Evolutionary conservation across 2,797 vertebrate species (phyloP), one percentile per base, ranked within the genome.

Genomic region (Miopithecus talapoin): DNA sequence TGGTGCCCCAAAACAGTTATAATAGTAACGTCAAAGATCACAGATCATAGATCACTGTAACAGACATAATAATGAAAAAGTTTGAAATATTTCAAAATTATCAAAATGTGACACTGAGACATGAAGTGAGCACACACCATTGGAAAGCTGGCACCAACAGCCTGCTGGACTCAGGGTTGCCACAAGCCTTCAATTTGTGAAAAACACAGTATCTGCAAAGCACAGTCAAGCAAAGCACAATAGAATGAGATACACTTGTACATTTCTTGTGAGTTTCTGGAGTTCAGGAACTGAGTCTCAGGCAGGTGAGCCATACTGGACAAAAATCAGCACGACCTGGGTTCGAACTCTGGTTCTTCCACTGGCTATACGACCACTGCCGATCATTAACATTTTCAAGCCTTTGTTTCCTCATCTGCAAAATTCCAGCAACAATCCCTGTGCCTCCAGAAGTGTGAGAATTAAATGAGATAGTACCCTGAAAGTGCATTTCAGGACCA

Each of bases 321-420:
- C 26, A 81, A 72, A 36, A 89, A 48, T 78, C 53, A 48, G 4
- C 22, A 50, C 1, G 8, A 93, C n/a, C 14, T 0, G 0, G 5
- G 59, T 81, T 91, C 33, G 55, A 79, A 79, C 78, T 78, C 61
- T 22, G 53, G 46, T n/a, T 88, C 39, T 22, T 50, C n/a, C 28
- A 2, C 5, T 46, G 30, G 33, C 33, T 16, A 1, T 46, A 55
- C 12, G 12, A 48, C 21, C 64, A n/a, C 24, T 0, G 2, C 61
- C 14, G 4, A 39, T 36, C 12, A 59, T 55, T 72, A 53, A 72
- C 12, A 2, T 64, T 21, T 48, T 55, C 28, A 13, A 43, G 39
- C 16, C 53, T 97, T 28, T 5, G 39, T 43, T 94, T 74, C 3
- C 16, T 57, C 41, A 30, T 78, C 22, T 80, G 33, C 72, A 80